Conservation (phyloP, 1,140 invertebrate genomes). For the Acromyrmex charruanus region DNA sequence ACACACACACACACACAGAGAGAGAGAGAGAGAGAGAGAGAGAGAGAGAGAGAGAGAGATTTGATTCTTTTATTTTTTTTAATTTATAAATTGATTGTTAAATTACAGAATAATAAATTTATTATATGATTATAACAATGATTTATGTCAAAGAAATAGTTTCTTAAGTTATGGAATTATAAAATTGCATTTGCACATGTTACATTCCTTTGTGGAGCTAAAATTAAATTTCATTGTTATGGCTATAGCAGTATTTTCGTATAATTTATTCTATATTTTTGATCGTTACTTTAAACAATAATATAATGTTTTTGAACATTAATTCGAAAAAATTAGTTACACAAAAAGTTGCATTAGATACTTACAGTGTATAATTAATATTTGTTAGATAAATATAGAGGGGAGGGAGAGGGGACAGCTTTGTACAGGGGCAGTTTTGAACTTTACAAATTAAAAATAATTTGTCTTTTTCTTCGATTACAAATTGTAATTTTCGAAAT, state of each 20-base stretch:
- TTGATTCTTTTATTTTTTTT: too few relatives aligned
- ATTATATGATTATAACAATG: constrained; percentile 1
- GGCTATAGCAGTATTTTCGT: constrained; percentile 26
- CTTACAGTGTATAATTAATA: constrained; percentile 36
- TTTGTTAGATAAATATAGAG: constrained; percentile 38
- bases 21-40: too few relatives aligned
- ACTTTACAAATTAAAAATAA: too few relatives aligned
- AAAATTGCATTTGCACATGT: constrained; percentile 50
- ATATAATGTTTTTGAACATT: constrained; percentile 6
- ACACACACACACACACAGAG: too few relatives aligned
- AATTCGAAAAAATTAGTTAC: constrained; percentile 33
- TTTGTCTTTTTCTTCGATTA: too few relatives aligned
- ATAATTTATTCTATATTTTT: constrained; percentile 36
- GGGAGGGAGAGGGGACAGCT: too few relatives aligned
- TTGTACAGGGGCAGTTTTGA: too few relatives aligned
- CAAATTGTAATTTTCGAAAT: too few relatives aligned
- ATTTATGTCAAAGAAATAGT: constrained; percentile 11
- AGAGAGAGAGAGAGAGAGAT: too few relatives aligned
- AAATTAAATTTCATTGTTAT: constrained; percentile 43
- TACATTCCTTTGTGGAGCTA: constrained; percentile 19
- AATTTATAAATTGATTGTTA: not conserved
- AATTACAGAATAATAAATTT: constrained; percentile 19
- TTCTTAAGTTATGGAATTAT: constrained; percentile 15
- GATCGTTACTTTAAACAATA: constrained; percentile 11
- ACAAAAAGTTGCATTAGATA: constrained; percentile 13